phyloP scores from a whole-genome alignment of 1,140 invertebrate genomes.

The Wasmannia auropunctata region DNA sequence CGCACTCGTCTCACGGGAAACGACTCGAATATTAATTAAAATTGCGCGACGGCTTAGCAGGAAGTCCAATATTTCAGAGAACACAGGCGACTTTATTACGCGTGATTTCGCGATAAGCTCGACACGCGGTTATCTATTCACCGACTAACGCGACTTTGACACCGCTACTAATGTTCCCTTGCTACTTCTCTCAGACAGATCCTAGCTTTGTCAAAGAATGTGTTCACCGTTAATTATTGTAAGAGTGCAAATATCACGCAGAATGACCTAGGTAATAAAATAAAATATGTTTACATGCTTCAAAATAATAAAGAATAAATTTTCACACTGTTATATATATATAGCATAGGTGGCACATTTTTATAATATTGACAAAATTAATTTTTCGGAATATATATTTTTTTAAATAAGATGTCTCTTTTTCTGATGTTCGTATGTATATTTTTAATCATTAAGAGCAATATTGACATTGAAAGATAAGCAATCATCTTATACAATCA shows the following conservation, averaged over 20 bases:
- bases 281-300: not conserved
- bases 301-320: not conserved
- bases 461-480: not conserved
- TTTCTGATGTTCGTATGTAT: not conserved
- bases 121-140: conserved; percentile 21
- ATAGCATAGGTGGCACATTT: not conserved
- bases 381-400: not conserved
- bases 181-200: not conserved
- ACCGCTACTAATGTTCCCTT: not conserved
- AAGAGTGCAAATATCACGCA: not conserved
- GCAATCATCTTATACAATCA: not conserved
- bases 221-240: not conserved
- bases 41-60: conserved; percentile 25
- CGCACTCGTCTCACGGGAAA: conserved; percentile 1
- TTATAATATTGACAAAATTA: not conserved
- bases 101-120: conserved; percentile 44
- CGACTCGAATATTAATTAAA: conserved; percentile 47
- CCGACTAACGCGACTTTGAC: conserved; percentile 45
- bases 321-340: not conserved
- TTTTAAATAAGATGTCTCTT: not conserved
- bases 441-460: not conserved
- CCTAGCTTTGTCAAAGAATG: not conserved
- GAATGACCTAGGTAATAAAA: not conserved
- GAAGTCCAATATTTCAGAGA: conserved; percentile 50
- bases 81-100: conserved; percentile 41